These are phyloP conservation scores for Aphodius sticticus DNA, from an alignment of 2,888 invertebrate species.

Conservation along the genomic window DNA sequence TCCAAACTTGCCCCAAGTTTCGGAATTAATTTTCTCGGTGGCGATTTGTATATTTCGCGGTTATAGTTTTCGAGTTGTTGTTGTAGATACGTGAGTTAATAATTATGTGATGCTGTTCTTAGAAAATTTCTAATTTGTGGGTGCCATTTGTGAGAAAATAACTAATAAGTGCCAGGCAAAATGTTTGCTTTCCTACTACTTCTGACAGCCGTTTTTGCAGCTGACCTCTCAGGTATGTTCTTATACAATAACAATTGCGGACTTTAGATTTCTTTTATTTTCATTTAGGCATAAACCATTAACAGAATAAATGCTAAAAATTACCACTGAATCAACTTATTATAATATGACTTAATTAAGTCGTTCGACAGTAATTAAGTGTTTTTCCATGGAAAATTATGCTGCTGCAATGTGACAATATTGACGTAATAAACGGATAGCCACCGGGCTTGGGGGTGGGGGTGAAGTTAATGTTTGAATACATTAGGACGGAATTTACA, in stretches of 20 bases:
- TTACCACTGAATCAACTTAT: too few species aligned
- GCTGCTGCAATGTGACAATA: background rate
- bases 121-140: conserved; percentile 6
- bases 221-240: conserved; percentile 33
- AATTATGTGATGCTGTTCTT: conserved; percentile 27
- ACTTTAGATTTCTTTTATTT: too few species aligned
- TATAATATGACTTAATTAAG: too few species aligned
- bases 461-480: background rate
- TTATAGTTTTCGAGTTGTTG: background rate
- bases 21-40: background rate
- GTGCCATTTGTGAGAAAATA: background rate
- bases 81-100: background rate
- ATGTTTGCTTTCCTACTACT: conserved; percentile 33
- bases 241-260: too few species aligned
- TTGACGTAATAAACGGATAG: background rate
- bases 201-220: conserved; percentile 29
- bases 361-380: too few species aligned
- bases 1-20: background rate
- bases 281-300: too few species aligned
- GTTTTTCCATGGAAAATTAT: background rate
- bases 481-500: background rate
- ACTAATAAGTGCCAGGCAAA: conserved; percentile 12
- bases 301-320: too few species aligned
- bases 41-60: background rate
- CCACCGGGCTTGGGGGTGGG: background rate